Conservation (phyloP, 2,888 invertebrate genomes). For the Orgyia antiqua region DNA sequence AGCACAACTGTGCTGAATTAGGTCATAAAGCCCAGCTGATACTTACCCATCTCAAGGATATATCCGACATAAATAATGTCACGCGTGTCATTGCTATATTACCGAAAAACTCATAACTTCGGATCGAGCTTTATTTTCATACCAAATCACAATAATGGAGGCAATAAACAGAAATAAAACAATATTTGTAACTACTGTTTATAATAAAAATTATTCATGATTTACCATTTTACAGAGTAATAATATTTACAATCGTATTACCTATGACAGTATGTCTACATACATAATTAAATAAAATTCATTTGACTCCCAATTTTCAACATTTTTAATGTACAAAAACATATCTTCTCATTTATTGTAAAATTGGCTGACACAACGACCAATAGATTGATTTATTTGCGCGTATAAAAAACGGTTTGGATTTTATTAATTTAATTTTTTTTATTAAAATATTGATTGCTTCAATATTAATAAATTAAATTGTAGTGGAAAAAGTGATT, state of each 20-base stretch:
- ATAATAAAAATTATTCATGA: slow-evolving; percentile 76
- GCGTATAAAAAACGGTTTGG: too few relatives aligned
- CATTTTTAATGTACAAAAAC: slow-evolving; percentile 63
- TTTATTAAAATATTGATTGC: too few relatives aligned
- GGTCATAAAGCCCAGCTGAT: too few relatives aligned
- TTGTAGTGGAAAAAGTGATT: too few relatives aligned
- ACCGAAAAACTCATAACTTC: slow-evolving; percentile 5
- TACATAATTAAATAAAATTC: slow-evolving; percentile 75
- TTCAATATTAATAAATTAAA: too few relatives aligned
- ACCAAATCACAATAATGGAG: not conserved
- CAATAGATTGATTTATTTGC: slow-evolving; percentile 17
- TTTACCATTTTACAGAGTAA: slow-evolving; percentile 75
- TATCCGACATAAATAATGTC: slow-evolving; percentile 7
- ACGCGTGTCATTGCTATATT: slow-evolving; percentile 15
- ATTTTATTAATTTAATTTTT: too few relatives aligned
- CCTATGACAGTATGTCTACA: slow-evolving; percentile 68
- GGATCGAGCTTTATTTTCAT: not conserved
- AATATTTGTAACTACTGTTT: slow-evolving; percentile 73
- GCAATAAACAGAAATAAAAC: slow-evolving; percentile 52
- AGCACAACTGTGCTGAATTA: too few relatives aligned
- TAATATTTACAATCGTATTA: slow-evolving; percentile 75
- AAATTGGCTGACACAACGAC: slow-evolving; percentile 45
- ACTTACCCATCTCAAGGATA: slow-evolving; percentile 27
- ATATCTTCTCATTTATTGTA: slow-evolving; percentile 41
- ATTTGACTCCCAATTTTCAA: slow-evolving; percentile 68